Percentiles rank a stretch among this genome's conserved stretches.
Conservation (phyloP, 2,113 vertebrate species). For the Zosterops hypoxanthus region DNA sequence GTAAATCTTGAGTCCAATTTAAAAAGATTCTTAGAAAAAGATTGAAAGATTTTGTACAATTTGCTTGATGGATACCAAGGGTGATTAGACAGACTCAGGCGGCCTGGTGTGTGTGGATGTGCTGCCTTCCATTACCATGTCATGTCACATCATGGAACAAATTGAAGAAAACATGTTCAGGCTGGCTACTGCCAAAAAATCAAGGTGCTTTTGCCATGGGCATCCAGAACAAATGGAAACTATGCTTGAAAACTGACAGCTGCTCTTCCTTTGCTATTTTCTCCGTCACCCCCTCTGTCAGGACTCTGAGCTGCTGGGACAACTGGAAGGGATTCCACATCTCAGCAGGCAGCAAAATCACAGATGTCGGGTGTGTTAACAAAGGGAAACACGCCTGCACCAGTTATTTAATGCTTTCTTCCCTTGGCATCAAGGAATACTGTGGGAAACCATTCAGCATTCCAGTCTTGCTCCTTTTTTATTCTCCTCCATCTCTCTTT, state of each 20-base stretch:
- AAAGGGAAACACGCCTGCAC: neutral
- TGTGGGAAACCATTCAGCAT: neutral
- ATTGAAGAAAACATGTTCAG: constrained; percentile 4
- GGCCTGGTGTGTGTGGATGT: neutral
- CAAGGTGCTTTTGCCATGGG: constrained; percentile 16
- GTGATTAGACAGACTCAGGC: neutral
- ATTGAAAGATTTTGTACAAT: neutral
- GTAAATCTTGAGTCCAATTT: neutral
- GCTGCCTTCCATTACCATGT: neutral
- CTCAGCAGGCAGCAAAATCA: neutral
- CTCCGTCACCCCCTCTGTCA: neutral
- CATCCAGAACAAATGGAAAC: constrained; percentile 42
- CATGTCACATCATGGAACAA: neutral
- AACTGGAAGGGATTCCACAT: constrained; percentile 17
- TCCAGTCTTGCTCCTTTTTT: neutral
- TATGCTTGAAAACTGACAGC: constrained; percentile 58
- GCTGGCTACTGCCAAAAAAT: constrained; percentile 22
- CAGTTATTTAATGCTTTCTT: neutral
- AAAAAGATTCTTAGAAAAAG: neutral
- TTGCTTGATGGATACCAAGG: neutral
- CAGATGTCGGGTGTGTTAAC: neutral
- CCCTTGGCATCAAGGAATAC: neutral
- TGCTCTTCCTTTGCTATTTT: constrained; percentile 36
- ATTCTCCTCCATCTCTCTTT: neutral
- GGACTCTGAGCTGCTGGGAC: constrained; percentile 18